Evolutionary conservation across 2,113 vertebrate species (phyloP).

Genomic region (Microcebus ravelobensis): DNA sequence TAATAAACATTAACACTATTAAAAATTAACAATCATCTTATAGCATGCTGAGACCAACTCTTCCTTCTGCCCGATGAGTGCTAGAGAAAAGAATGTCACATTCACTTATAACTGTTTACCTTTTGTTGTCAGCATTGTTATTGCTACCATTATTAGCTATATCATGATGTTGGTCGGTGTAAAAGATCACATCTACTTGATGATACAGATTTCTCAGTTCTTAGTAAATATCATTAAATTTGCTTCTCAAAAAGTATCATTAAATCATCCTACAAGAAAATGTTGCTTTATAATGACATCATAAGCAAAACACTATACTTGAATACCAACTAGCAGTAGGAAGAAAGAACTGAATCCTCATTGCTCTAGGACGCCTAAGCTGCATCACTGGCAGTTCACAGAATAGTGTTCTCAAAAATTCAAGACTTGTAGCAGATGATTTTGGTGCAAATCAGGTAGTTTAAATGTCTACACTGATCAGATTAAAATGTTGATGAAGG

Average conservation of each 20-base stretch:
- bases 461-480: neutral
- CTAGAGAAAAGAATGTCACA: constrained; percentile 67
- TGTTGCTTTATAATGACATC: constrained; percentile 41
- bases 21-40: constrained; percentile 84
- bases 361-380: neutral
- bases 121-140: neutral
- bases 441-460: neutral
- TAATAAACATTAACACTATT: constrained; percentile 87
- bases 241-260: constrained; percentile 73
- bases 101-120: constrained; percentile 67
- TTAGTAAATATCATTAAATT: constrained; percentile 78
- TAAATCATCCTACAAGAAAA: constrained; percentile 71
- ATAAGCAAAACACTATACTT: neutral
- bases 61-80: constrained; percentile 81
- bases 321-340: neutral
- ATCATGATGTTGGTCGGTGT: constrained; percentile 45
- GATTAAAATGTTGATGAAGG: neutral
- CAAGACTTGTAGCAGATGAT: neutral
- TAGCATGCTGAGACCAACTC: constrained; percentile 76
- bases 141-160: constrained; percentile 14
- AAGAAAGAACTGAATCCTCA: neutral
- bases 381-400: neutral
- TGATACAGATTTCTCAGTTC: constrained; percentile 65
- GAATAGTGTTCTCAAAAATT: neutral
- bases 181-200: neutral